Percentiles rank a stretch among this genome's conserved stretches.
These are phyloP conservation scores for Bombus superbus DNA, from an alignment of 1,140 invertebrate species.

Conservation along the genomic window DNA sequence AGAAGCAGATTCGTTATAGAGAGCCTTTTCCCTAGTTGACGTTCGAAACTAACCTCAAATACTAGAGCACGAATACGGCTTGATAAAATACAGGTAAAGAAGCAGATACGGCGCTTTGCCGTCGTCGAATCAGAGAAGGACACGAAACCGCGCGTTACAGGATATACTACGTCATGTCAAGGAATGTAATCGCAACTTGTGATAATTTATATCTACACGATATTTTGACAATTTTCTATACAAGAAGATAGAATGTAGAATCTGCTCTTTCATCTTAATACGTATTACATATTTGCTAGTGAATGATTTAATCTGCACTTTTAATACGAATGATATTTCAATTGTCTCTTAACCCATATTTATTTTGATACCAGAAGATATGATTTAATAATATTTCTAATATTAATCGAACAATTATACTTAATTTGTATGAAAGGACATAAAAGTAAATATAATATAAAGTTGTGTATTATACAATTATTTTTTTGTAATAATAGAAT, in stretches of 20 bases:
- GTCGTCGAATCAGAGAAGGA: slow-evolving; percentile 70
- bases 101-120: slow-evolving; percentile 11
- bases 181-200: neutral
- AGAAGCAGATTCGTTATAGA: neutral
- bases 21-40: neutral
- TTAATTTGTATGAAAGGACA: no score
- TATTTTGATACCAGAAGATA: neutral
- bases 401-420: no score
- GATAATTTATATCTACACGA: neutral
- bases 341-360: neutral
- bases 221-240: neutral
- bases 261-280: neutral
- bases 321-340: neutral
- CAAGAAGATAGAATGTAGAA: neutral
- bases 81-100: slow-evolving; percentile 7
- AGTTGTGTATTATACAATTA: neutral
- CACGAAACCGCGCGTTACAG: slow-evolving; percentile 56
- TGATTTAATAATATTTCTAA: neutral
- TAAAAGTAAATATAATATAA: neutral
- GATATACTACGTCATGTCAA: neutral
- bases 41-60: slow-evolving; percentile 33
- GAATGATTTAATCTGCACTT: neutral
- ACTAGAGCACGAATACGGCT: neutral
- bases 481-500: neutral
- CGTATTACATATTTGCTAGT: neutral